These are phyloP conservation scores for Atherinomorus stipes DNA, from an alignment of 2,113 vertebrate species.

Conservation along the genomic window DNA sequence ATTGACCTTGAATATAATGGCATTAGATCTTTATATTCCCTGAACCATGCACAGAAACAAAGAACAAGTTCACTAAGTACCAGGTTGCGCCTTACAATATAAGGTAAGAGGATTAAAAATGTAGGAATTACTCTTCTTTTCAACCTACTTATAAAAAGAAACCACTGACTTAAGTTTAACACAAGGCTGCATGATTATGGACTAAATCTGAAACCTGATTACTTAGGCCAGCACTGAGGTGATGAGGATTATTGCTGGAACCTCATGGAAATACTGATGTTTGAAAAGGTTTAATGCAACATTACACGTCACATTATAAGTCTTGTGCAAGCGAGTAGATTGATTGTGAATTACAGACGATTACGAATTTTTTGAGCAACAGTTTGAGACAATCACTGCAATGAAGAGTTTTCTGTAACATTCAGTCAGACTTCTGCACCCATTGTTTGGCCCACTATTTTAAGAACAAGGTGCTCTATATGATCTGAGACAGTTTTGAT, in stretches of 20 bases:
- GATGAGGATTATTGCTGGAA: too few species aligned
- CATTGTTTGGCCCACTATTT: too few species aligned
- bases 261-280: too few species aligned
- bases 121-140: slow-evolving; percentile 44
- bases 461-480: too few species aligned
- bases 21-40: slow-evolving; percentile 50
- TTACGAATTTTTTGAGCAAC: too few species aligned
- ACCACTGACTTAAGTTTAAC: slow-evolving; percentile 13
- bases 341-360: background rate
- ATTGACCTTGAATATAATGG: slow-evolving; percentile 51
- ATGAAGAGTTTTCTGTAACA: too few species aligned
- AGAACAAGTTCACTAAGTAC: slow-evolving; percentile 51
- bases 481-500: too few species aligned
- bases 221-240: too few species aligned
- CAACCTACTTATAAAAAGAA: slow-evolving; percentile 39
- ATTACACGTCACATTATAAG: background rate
- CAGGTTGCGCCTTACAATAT: slow-evolving; percentile 64
- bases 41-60: slow-evolving; percentile 47
- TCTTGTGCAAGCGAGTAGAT: background rate
- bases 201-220: background rate
- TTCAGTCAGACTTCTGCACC: too few species aligned
- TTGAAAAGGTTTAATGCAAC: background rate
- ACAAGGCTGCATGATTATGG: background rate
- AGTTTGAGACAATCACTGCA: too few species aligned
- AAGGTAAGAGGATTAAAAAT: slow-evolving; percentile 66